These are phyloP conservation scores for Chouioia cunea DNA, from an alignment of 2,888 invertebrate species.

Conservation along the genomic window DNA sequence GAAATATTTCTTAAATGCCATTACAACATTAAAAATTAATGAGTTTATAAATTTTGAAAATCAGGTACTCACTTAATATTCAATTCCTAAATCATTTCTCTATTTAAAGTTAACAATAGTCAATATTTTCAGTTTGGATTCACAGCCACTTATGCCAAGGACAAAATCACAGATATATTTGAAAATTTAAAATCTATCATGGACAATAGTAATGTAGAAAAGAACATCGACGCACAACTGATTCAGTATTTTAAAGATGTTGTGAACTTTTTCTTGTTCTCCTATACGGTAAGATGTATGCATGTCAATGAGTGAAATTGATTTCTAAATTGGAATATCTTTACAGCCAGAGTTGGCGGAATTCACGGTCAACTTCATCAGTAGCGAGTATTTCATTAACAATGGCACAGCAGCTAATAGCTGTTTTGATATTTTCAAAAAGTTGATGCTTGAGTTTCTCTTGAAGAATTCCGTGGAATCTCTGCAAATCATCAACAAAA, in stretches of 20 bases:
- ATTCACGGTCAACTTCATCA: neutral
- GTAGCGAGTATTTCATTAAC: too few relatives aligned
- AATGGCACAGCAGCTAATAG: conserved; percentile 30
- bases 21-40: neutral
- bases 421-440: conserved; percentile 61
- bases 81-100: neutral
- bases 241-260: neutral
- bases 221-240: neutral
- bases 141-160: neutral
- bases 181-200: neutral
- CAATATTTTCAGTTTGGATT: neutral
- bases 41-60: neutral
- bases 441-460: conserved; percentile 57
- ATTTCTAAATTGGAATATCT: neutral
- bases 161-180: neutral
- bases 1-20: neutral
- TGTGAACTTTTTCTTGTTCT: neutral
- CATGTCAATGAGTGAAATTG: neutral
- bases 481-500: conserved; percentile 50
- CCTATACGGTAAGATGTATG: neutral
- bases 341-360: neutral
- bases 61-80: neutral
- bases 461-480: conserved; percentile 54
- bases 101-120: neutral
- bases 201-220: neutral